Conservation (phyloP, 2,797 vertebrate genomes). For the Percopsis omiscomaycus region DNA sequence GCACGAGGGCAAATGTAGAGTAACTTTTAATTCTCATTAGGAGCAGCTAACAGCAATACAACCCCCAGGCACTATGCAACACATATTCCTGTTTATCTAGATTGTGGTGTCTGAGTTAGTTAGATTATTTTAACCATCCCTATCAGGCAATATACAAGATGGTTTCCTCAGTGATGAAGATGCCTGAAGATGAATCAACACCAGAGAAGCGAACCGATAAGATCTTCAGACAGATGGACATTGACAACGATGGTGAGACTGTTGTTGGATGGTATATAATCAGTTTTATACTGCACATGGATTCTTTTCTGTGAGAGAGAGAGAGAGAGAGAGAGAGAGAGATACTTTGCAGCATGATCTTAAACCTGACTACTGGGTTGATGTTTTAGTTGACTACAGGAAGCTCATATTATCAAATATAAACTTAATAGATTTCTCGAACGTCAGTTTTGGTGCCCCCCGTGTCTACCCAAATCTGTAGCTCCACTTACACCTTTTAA, state of each 20-base stretch:
- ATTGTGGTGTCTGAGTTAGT: no score
- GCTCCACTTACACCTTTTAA: no score
- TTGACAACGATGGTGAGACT: conserved; percentile 92
- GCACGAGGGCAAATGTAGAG: not conserved
- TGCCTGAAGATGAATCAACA: conserved; percentile 97
- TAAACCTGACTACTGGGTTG: no score
- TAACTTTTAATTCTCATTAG: not conserved
- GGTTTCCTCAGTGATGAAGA: conserved; percentile 99
- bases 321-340: no score
- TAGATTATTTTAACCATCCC: not conserved
- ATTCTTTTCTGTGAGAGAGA: not conserved
- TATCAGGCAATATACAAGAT: conserved; percentile 97
- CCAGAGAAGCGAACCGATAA: conserved; percentile 98
- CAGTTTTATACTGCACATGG: not conserved
- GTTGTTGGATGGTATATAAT: not conserved
- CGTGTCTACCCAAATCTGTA: no score
- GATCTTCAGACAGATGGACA: conserved; percentile 99
- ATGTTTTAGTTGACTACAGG: no score
- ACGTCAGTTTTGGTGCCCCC: no score
- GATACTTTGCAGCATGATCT: no score
- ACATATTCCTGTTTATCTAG: not conserved
- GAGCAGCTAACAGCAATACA: conserved; percentile 22
- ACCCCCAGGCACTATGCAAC: conserved; percentile 11
- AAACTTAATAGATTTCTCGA: no score
- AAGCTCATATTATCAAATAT: no score